Evolutionary conservation across 1,140 invertebrate species (phyloP).

Genomic region (Aphaenogaster floridana): DNA sequence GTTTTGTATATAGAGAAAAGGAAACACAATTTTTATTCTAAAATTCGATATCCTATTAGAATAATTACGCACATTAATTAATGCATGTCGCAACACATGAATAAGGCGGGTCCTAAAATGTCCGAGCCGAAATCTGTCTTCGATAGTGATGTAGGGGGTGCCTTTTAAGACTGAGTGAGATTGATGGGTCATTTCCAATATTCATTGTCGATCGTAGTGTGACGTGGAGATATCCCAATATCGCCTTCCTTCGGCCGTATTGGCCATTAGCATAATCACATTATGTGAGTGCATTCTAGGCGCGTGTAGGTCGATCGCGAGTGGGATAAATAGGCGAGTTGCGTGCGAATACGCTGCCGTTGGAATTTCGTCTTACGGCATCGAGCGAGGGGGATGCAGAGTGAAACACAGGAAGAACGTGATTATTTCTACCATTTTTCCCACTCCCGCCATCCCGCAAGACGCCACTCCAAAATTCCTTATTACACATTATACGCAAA

Average conservation of each 20-base stretch:
- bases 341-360: constrained; percentile 44
- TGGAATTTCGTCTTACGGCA: constrained; percentile 33
- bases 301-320: constrained; percentile 71
- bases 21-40: not conserved
- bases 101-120: not conserved
- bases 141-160: not conserved
- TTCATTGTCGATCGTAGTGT: constrained; percentile 38
- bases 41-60: not conserved
- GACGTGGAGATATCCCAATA: constrained; percentile 37
- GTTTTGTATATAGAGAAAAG: not conserved
- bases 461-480: not conserved
- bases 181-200: constrained; percentile 54
- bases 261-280: constrained; percentile 77
- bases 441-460: not conserved
- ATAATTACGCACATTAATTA: not conserved
- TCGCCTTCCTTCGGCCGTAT: not conserved
- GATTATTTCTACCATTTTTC: constrained; percentile 34
- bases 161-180: constrained; percentile 29
- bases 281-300: constrained; percentile 69
- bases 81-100: not conserved
- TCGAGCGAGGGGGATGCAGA: not conserved
- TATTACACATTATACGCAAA: constrained; percentile 10
- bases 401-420: constrained; percentile 15
- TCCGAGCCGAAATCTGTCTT: not conserved
- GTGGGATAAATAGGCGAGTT: constrained; percentile 64